These are phyloP conservation scores for Anthoscopus minutus DNA, from an alignment of 2,113 vertebrate genomes.

Conservation along the genomic window DNA sequence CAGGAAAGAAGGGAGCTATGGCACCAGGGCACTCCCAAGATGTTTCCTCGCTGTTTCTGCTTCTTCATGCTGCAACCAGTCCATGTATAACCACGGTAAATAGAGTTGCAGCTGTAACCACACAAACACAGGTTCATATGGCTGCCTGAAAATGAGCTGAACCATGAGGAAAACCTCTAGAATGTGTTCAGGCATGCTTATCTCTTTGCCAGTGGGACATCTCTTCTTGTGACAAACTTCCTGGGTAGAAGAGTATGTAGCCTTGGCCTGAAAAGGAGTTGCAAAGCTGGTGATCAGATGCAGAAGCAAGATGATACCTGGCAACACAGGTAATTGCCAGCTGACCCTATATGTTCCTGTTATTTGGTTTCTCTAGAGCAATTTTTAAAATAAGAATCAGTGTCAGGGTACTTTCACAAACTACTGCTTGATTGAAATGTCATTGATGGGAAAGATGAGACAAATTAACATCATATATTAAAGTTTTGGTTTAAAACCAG, in stretches of 20 bases:
- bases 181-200: background rate
- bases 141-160: background rate
- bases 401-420: background rate
- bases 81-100: rapidly evolving
- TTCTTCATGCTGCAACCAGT: background rate
- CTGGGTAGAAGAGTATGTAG: too few relatives aligned
- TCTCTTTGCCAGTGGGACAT: background rate
- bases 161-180: background rate
- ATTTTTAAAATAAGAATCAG: background rate
- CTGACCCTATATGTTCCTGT: background rate
- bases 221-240: background rate
- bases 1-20: background rate
- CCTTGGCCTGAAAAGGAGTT: background rate
- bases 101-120: background rate
- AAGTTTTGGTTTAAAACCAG: background rate
- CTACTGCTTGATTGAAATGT: background rate
- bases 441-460: background rate
- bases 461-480: background rate
- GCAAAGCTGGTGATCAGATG: background rate
- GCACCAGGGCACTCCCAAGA: background rate
- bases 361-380: background rate
- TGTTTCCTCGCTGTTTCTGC: background rate
- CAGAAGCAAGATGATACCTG: background rate
- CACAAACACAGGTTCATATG: background rate
- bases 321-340: background rate